Evolutionary conservation across 2,888 invertebrate species (phyloP), one percentile per base, ranked within the genome.

Genomic region (Plagodis dolabraria): DNA sequence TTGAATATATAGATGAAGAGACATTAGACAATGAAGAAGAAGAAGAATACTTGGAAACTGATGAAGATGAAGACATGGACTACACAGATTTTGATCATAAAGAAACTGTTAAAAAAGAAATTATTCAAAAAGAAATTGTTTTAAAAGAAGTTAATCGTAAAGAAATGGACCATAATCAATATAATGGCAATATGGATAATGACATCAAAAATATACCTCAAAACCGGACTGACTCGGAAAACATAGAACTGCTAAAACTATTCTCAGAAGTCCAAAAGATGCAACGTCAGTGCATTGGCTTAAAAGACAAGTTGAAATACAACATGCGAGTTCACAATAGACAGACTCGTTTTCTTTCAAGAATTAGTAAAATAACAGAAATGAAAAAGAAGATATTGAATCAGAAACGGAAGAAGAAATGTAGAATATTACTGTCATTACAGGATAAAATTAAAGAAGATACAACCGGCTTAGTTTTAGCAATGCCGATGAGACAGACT

Each of bases 1-100:
- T 91, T 6, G 92, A 92, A 79, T 92, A 92, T 68, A 92, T 92
- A 63, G 92, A 92, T 53, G 92, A 92, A 69, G 91, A 92, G 35
- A 84, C 87, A 2, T 65, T 90, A 51, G 87, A 89, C 34, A 83
- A 86, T 65, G 86, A 85, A 38, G 83, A 86, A 4, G 83, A 86
- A 4, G 86, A 84, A 34, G 82, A 86, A 9, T 75, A 77, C 42
- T 80, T 85, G 78, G 80, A 82, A 12, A 77, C 78, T 8, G 85
- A 75, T 12, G 70, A 78, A 6, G 80, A 82, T 40, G 10, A 40
- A 40, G 40, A 40, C 1, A 40, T 40, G 40, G 40, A 40, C 10
- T 10, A 10, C 8, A 40, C 8, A 40, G 40, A 40, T 10, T 5
- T 10, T 5, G 40, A 36, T 8, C 36, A 9, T 8, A 40, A 40